Percentiles rank a stretch among this genome's conserved stretches.
These are phyloP conservation scores for Sciurus carolinensis DNA, from an alignment of 2,797 vertebrate species.

Conservation along the genomic window DNA sequence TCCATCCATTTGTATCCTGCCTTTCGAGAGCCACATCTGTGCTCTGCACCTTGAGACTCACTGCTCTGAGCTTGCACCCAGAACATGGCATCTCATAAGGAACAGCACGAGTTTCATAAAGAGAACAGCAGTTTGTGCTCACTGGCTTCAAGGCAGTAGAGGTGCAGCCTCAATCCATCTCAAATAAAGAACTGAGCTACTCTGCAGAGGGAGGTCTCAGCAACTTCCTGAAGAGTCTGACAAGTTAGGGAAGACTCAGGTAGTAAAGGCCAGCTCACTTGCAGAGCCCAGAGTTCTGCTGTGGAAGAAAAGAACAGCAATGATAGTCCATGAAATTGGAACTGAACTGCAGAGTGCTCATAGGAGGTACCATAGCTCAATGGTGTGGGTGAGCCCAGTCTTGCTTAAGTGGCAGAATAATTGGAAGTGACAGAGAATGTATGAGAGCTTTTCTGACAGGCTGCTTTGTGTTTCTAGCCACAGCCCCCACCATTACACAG, in stretches of 20 bases:
- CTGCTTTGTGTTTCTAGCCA: too few relatives aligned
- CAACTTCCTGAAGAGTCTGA: not conserved
- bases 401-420: rapidly evolving
- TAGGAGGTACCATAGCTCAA: not conserved
- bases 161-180: not conserved
- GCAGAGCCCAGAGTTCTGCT: not conserved
- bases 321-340: not conserved
- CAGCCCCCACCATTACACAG: too few relatives aligned
- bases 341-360: not conserved
- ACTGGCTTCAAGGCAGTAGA: not conserved
- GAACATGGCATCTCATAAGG: not conserved
- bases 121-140: not conserved
- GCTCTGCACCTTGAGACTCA: not conserved
- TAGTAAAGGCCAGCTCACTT: not conserved
- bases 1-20: not conserved
- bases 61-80: not conserved
- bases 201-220: not conserved
- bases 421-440: too few relatives aligned
- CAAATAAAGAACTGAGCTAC: not conserved
- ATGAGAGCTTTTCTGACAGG: too few relatives aligned
- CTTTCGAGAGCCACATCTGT: not conserved
- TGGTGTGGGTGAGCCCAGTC: not conserved
- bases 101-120: not conserved
- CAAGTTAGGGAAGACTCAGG: not conserved
- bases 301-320: not conserved